These are phyloP conservation scores for Helicolenus hilgendorfi DNA, from an alignment of 2,797 vertebrate genomes.

Conservation along the genomic window DNA sequence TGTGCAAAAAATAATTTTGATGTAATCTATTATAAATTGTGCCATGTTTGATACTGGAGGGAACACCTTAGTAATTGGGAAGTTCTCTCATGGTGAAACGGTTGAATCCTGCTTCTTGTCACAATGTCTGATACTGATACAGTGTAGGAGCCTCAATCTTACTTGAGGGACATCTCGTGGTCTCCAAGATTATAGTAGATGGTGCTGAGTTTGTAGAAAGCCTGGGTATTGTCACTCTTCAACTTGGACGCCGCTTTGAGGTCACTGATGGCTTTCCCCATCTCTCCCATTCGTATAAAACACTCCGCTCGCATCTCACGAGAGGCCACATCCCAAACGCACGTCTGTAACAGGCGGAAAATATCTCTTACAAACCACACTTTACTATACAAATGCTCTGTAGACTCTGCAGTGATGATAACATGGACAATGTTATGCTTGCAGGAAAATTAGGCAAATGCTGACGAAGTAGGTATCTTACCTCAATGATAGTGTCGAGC, in stretches of 20 bases:
- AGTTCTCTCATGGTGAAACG: not conserved
- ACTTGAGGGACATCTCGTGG: constrained; percentile 98
- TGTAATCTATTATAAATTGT: not conserved
- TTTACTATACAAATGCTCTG: not conserved
- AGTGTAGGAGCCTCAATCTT: constrained; percentile 55
- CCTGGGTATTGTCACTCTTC: constrained; percentile 96
- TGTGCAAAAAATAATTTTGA: not conserved
- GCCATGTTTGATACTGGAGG: not conserved
- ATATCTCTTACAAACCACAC: constrained; percentile 5
- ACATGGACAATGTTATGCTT: not conserved
- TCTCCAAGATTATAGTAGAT: constrained; percentile 98
- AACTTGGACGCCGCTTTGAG: constrained; percentile 96
- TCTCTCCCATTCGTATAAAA: constrained; percentile 95
- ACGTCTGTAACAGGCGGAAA: constrained; percentile 90
- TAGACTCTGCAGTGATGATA: not conserved
- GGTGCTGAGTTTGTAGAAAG: constrained; percentile 97
- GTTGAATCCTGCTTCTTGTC: not conserved
- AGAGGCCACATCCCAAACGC: constrained; percentile 95
- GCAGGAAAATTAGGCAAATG: not conserved
- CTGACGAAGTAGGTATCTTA: constrained; percentile 70
- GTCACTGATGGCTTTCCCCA: constrained; percentile 96
- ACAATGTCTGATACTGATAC: not conserved
- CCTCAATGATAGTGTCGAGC: constrained; percentile 95
- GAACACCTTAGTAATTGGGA: not conserved
- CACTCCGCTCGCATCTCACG: constrained; percentile 97